Evolutionary conservation across 2,797 vertebrate species (phyloP), one percentile per base, ranked within the genome.

Genomic region (Manis javanica): DNA sequence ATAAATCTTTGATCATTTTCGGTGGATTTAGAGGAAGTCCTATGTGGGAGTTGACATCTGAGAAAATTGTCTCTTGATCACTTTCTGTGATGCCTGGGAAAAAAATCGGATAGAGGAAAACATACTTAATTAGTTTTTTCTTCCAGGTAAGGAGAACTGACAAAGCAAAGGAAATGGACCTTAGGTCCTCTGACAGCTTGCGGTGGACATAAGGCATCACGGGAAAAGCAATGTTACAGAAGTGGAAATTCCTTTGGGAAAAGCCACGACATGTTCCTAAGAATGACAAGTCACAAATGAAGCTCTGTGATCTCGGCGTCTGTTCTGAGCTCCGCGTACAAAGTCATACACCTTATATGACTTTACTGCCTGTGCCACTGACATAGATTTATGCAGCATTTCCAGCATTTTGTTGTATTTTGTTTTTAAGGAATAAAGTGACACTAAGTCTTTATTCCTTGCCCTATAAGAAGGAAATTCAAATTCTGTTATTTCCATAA

Each of bases 121-220:
- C 87, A 51, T 1, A 13, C 12, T 83, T 95, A 74, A 71, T 95
- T 61, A 72, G 15, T 19, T 61, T 97, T 97, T 96, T 85, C 55
- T 82, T 95, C 90, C 91, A 83, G 61, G 23, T 13, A 2, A 39
- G 23, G 7, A 12, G 7, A 61, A 19, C 42, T 87, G 55, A 24
- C 31, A 74, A 66, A 81, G 12, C 57, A 63, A 55, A 92, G 11
- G 53, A 37, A 72, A 93, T 46, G 49, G 19, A 84, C 31, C 57
- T 29, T 3, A 24, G n/a, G 9, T 5, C 13, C 59, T 87, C 37
- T 39, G 64, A 24, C 14, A 42, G 19, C 59, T 90, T 79, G 55
- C 4, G 16, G 68, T 61, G 13, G 71, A 77, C 79, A 46, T 11
- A 95, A 57, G 75, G 74, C 74, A 26, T 34, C 59, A 26, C 26